A percentile compares a stretch with the other conserved stretches of the same genome.
These are phyloP conservation scores for Aelia acuminata DNA, from an alignment of 2,888 invertebrate genomes.

Conservation along the genomic window DNA sequence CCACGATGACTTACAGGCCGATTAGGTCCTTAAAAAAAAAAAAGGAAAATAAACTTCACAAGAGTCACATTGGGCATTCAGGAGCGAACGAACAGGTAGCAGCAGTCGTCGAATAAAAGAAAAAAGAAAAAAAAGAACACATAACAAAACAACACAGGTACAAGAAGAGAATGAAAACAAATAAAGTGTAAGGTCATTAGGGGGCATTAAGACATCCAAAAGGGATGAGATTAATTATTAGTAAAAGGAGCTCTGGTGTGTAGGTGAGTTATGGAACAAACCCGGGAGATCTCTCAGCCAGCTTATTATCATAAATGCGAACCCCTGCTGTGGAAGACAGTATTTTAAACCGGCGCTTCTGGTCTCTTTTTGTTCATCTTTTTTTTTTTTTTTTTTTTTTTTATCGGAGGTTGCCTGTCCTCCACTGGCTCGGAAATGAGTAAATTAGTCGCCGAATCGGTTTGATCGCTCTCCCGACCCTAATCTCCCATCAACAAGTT, in stretches of 20 bases:
- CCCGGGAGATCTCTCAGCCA: background rate
- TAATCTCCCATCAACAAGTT: constrained; percentile 21
- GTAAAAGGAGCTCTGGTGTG: background rate
- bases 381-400: constrained; percentile 42
- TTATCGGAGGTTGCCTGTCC: background rate
- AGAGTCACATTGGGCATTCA: constrained; percentile 1
- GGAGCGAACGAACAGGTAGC: constrained; percentile 27
- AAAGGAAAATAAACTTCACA: background rate
- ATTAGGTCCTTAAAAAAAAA: background rate
- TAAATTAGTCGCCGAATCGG: constrained; percentile 8
- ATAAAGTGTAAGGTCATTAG: constrained; percentile 25
- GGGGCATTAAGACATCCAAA: constrained; percentile 21
- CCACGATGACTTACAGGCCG: background rate
- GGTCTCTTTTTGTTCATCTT: constrained; percentile 46
- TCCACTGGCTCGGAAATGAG: constrained; percentile 26
- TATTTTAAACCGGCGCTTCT: constrained; percentile 59
- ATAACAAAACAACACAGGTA: background rate
- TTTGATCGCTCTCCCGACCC: background rate
- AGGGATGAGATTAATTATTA: constrained; percentile 34
- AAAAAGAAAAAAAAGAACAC: too few species aligned
- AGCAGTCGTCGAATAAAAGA: background rate
- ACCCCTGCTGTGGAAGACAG: constrained; percentile 55
- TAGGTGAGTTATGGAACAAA: constrained; percentile 52
- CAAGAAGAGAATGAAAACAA: constrained; percentile 42
- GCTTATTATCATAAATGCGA: constrained; percentile 54